Evolutionary conservation across 2,888 invertebrate species (phyloP), one percentile per base, ranked within the genome.

Genomic region (Chaetogeoica ovagalla): DNA sequence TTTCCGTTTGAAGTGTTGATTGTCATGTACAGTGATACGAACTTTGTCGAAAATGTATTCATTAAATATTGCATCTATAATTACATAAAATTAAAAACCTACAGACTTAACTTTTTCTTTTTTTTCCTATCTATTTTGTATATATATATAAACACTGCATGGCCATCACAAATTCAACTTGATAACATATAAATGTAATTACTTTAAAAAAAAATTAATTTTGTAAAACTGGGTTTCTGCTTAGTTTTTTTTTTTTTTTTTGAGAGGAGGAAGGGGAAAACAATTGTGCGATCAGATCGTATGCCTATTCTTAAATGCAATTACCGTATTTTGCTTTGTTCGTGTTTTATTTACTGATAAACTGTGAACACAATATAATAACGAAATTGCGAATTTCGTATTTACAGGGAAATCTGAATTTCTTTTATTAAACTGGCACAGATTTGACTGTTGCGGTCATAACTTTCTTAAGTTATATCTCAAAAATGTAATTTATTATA

Each of bases 271-370:
- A 73, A 73, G 37, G 57, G 37, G 57, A 63, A 62, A 74, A 74
- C 63, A 73, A 55, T 74, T 65, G 55, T 55, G 55, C 37, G 65
- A 74, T 74, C 55, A 74, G 17, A 65, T 55, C n/a, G 17, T n/a
- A 9, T 37, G 37, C 0, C 11, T 21, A 37, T 55, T 74, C 65
- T 55, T 55, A 65, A 74, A 74, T 21, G 19, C 6, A 15, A 4
- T 52, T 52, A 63, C 6, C 15, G 37, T 39, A 30, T 39, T 74
- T 39, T 8, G 63, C 55, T 74, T 65, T 74, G 39, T 55, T 65
- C 37, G 21, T 74, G 17, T 17, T 65, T 21, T 55, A 37, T 74
- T 74, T 74, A 7, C 6, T 21, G 37, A 39, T 65, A 65, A 55
- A 65, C 63, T n/a, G 11, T 55, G 39, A 63, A 73, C 52, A 63